A percentile compares a stretch with the other conserved stretches of the same genome.
Evolutionary conservation across 2,888 invertebrate genomes (phyloP).

Genomic region (Melinaea menophilus): DNA sequence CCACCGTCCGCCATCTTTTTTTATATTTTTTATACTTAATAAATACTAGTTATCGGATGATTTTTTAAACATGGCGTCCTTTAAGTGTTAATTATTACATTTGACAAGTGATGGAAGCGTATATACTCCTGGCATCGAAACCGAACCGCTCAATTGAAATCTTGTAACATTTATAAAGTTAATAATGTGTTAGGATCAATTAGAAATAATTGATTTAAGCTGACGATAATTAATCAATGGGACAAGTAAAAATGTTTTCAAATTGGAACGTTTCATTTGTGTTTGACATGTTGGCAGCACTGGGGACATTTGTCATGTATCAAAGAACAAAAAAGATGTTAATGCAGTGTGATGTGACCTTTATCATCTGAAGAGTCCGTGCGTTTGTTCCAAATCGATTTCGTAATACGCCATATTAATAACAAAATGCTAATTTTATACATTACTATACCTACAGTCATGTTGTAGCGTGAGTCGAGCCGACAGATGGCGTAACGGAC

Average conservation of each 20-base stretch:
- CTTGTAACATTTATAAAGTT: slow-evolving; percentile 8
- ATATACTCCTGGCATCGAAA: background rate
- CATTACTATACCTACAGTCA: background rate
- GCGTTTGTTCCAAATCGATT: background rate
- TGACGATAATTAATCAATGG: slow-evolving; percentile 1
- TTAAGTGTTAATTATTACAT: background rate
- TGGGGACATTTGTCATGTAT: slow-evolving; percentile 38
- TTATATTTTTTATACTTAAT: slow-evolving; percentile 1
- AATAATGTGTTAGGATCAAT: slow-evolving; percentile 8
- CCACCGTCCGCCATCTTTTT: slow-evolving; percentile 6
- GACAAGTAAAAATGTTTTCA: slow-evolving; percentile 6
- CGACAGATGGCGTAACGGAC: slow-evolving; percentile 14
- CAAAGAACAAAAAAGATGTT: slow-evolving; percentile 31
- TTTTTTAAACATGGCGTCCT: too few relatives aligned
- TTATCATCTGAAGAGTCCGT: slow-evolving; percentile 3
- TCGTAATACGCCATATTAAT: background rate
- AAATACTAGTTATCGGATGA: too few relatives aligned
- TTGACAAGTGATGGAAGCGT: background rate
- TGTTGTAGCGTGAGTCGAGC: slow-evolving; percentile 13
- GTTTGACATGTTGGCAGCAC: slow-evolving; percentile 43
- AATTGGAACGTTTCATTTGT: slow-evolving; percentile 8
- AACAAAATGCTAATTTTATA: slow-evolving; percentile 1
- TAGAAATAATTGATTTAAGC: slow-evolving; percentile 8
- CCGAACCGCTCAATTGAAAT: slow-evolving; percentile 3
- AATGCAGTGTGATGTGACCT: slow-evolving; percentile 3